Conservation (phyloP, 2,113 vertebrate species). For the Agelaius tricolor region DNA sequence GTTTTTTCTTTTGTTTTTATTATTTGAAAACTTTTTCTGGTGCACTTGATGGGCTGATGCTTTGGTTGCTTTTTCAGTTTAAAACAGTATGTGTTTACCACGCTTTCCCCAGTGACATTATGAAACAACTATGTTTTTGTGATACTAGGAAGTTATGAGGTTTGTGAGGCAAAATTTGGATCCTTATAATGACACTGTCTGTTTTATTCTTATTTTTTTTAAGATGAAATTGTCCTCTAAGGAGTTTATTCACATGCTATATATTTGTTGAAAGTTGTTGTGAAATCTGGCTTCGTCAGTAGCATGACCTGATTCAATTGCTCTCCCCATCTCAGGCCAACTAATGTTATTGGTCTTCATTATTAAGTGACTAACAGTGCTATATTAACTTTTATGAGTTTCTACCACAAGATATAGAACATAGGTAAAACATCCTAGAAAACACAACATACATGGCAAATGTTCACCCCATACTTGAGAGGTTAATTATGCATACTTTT, state of each 20-base stretch:
- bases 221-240: not conserved
- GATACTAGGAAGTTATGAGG: not conserved
- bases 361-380: not conserved
- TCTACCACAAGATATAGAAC: not conserved
- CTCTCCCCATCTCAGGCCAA: not conserved
- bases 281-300: not conserved
- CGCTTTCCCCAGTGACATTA: not conserved
- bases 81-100: not conserved
- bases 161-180: not conserved
- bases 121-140: not conserved
- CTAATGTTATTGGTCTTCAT: not conserved
- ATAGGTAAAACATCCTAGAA: not conserved
- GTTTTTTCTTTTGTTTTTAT: not conserved
- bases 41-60: not conserved
- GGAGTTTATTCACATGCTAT: not conserved
- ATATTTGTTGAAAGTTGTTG: not conserved
- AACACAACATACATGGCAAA: not conserved
- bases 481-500: not conserved
- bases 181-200: not conserved
- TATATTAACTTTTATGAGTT: not conserved
- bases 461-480: not conserved
- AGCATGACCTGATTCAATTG: not conserved
- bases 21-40: not conserved
- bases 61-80: not conserved
- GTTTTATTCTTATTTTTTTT: not conserved